Base-by-base conservation (phyloP, 2,888 invertebrate genomes). In the Eulithis prunata region DNA sequence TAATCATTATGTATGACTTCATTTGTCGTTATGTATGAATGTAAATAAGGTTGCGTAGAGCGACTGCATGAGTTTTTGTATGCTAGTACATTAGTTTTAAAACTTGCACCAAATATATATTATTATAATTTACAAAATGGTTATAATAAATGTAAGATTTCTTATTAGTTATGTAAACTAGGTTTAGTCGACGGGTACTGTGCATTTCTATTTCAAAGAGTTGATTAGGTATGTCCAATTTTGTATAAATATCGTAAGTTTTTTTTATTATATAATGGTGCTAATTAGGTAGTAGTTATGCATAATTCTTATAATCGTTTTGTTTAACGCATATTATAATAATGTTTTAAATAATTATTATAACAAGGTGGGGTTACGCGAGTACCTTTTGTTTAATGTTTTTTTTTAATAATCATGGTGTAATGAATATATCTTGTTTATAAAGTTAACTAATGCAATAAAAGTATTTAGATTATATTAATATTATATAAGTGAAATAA, bases 101-200 rank as follows among this genome's bases (percentile, higher is more conserved):
- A 82, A 81, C 71, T 71, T 68, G 86, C 87, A 88, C 87, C 82
- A 83, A 84, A 85, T 82, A 81, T 71, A 76, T 45, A 57, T 57
- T 64, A 58, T 45, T 55, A 60, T 63, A 52, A 56, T 66, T 61
- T 64, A 65, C 64, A 57, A 65, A 65, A 46, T 45, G 36, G 13
- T 63, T 57, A 52, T 61, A 51, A 52, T 45, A 13, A 45, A 53
- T 56, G 12, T 74, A 66, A 68, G 12, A 38, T 36, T 3, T 21
- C 10, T 38, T 54, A 38, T 69, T 69, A 71, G 64, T 71, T 59
- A 54, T 65, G 47, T 76, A 76, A 75, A 70, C 65, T 80, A 78
- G 75, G 71, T 70, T 75, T 88, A 93, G 91, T 91, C 90, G 93
- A 93, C 92, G 93, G 93, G 93, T 91, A 89, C 85, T 88, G 89